phyloP scores from a whole-genome alignment of 2,888 invertebrate genomes.

The Trichopoda pennipes region DNA sequence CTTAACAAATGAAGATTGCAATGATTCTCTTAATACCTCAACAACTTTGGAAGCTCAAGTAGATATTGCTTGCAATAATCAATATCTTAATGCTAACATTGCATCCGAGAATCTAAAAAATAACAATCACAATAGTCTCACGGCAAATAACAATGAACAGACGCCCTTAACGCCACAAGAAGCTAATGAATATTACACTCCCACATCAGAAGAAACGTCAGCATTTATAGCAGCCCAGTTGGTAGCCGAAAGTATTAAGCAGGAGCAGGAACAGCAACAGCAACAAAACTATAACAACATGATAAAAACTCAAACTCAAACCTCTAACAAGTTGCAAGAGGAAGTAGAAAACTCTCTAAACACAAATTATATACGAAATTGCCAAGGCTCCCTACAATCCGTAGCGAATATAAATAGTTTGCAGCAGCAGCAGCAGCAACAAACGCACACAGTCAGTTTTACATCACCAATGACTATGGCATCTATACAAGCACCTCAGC shows the following conservation, averaged over 20 bases:
- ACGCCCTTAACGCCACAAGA: constrained; percentile 33
- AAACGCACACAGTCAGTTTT: background rate
- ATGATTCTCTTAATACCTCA: constrained; percentile 74
- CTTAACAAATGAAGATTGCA: constrained; percentile 78
- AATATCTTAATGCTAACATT: constrained; percentile 67
- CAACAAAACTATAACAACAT: constrained; percentile 19
- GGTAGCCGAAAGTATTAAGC: constrained; percentile 65
- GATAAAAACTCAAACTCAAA: constrained; percentile 44
- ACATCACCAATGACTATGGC: constrained; percentile 40
- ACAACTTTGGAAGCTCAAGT: constrained; percentile 73
- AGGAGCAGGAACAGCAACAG: constrained; percentile 10
- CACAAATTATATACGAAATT: constrained; percentile 44
- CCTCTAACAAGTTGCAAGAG: constrained; percentile 13
- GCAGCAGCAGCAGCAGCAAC: constrained; percentile 25
- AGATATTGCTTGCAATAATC: constrained; percentile 67
- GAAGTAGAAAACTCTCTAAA: constrained; percentile 40
- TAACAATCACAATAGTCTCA: constrained; percentile 20
- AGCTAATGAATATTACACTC: constrained; percentile 47
- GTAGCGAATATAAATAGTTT: constrained; percentile 24
- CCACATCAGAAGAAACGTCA: constrained; percentile 59
- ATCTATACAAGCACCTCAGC: constrained; percentile 70
- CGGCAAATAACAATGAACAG: constrained; percentile 52
- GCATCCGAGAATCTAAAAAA: constrained; percentile 67
- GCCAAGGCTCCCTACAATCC: constrained; percentile 18
- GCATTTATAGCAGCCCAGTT: constrained; percentile 61